phyloP scores from a whole-genome alignment of 1,140 invertebrate genomes.

The Drosophila funebris region DNA sequence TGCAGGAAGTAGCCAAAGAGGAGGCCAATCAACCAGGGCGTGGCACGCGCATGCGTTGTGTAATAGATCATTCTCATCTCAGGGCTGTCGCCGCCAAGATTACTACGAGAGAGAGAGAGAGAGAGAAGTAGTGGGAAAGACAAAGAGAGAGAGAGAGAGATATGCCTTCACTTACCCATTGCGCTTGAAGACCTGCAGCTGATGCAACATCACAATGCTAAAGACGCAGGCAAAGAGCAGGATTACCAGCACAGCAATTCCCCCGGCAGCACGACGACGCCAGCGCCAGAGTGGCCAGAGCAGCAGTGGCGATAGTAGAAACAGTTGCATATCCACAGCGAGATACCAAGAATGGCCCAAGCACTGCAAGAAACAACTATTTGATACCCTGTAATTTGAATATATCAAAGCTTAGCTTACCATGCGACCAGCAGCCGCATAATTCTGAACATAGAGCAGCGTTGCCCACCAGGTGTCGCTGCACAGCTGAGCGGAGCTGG shows the following conservation, averaged over 20 bases:
- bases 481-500: slow-evolving; percentile 48
- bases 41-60: slow-evolving; percentile 68
- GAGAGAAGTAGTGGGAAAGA: background rate
- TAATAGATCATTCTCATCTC: slow-evolving; percentile 72
- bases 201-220: slow-evolving; percentile 54
- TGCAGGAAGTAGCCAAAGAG: slow-evolving; percentile 74
- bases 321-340: slow-evolving; percentile 93
- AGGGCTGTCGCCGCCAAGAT: slow-evolving; percentile 53
- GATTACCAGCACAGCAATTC: slow-evolving; percentile 48
- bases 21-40: slow-evolving; percentile 74
- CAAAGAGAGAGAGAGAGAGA: background rate
- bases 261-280: slow-evolving; percentile 67
- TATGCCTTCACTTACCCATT: slow-evolving; percentile 42
- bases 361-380: slow-evolving; percentile 86
- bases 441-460: slow-evolving; percentile 76
- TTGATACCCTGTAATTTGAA: background rate
- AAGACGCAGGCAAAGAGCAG: slow-evolving; percentile 66
- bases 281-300: slow-evolving; percentile 88
- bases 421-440: slow-evolving; percentile 71
- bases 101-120: slow-evolving; percentile 23
- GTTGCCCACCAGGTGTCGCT: slow-evolving; percentile 75
- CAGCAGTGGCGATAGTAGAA: slow-evolving; percentile 90
- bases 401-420: slow-evolving; percentile 25
- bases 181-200: slow-evolving; percentile 57
- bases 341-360: slow-evolving; percentile 96